Evolutionary conservation across 2,888 invertebrate species (phyloP), one percentile per base, ranked within the genome.

Genomic region (Drosophila tripunctata): DNA sequence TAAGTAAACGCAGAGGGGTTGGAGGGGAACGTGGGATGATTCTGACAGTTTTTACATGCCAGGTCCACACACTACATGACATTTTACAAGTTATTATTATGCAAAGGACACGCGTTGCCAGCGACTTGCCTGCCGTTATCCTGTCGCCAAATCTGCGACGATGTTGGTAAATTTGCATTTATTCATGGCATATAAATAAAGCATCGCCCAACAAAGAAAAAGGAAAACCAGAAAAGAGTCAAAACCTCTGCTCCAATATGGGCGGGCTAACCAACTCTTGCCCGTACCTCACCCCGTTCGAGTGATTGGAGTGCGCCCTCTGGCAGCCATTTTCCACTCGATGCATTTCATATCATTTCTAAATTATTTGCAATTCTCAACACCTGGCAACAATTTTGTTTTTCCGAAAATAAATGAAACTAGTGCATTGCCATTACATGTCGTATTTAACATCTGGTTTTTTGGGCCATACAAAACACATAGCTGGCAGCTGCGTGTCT

Each of bases 121-220:
- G 62, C 57, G 62, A 67, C 73, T 57, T 48, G 35, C 44, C 45
- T 56, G 31, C 60, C 56, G 58, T 71, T 67, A 66, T 70, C 77
- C 80, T 80, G 75, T 71, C 73, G 70, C 78, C 73, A 84, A 81
- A 83, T 81, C 81, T 81, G 81, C 81, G 68, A 67, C 62, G 66
- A 75, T 73, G 81, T 75, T 73, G 73, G 57, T 38, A 81, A 83
- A 83, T 81, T 81, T 81, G 66, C 81, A 81, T 81, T 80, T 81
- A 81, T 81, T 81, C 81, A 84, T 83, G 78, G 67, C 78, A 84
- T 81, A 83, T 81, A 83, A 83, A 81, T 83, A 81, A 80, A 73
- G 70, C 65, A 75, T 73, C 36, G 44, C 50, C 33, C 10, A 19
- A 24, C 36, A 58, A 52, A 66, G 66, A 67, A 43, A 56, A 27